Conservation (phyloP, 2,797 vertebrate genomes). For the Silurus lanzhouensis region DNA sequence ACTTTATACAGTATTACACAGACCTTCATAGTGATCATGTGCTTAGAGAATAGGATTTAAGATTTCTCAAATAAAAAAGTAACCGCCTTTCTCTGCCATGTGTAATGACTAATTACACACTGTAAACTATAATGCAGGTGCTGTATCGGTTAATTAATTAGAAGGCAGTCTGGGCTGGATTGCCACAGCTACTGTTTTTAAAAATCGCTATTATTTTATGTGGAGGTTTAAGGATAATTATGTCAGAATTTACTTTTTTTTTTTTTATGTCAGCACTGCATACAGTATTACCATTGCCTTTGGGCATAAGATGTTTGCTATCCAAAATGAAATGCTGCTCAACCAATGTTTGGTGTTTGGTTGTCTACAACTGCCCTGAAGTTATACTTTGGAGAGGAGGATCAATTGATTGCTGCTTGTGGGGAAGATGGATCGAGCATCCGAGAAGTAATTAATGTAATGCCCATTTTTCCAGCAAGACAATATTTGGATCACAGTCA, state of each 20-base stretch:
- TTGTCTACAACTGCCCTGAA: conserved; percentile 47
- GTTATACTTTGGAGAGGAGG: conserved; percentile 45
- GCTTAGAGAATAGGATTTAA: background rate
- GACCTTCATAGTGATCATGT: background rate
- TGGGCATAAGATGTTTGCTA: background rate
- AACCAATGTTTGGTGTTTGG: background rate
- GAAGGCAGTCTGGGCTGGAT: background rate
- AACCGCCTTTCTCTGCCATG: background rate
- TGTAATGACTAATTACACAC: background rate
- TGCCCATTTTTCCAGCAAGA: conserved; percentile 48
- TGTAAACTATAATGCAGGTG: background rate
- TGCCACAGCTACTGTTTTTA: background rate
- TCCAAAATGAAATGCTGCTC: background rate
- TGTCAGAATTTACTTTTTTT: background rate
- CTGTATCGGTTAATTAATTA: background rate
- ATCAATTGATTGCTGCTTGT: conserved; percentile 55
- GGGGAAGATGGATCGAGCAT: conserved; percentile 69
- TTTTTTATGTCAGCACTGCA: background rate
- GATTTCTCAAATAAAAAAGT: background rate
- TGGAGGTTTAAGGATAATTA: background rate
- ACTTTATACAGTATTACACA: background rate
- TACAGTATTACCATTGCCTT: background rate
- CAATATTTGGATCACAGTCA: conserved; percentile 53
- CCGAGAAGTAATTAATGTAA: conserved; percentile 67
- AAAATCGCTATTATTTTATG: background rate